Evolutionary conservation across 2,113 vertebrate species (phyloP).

Genomic region (Lota lota): DNA sequence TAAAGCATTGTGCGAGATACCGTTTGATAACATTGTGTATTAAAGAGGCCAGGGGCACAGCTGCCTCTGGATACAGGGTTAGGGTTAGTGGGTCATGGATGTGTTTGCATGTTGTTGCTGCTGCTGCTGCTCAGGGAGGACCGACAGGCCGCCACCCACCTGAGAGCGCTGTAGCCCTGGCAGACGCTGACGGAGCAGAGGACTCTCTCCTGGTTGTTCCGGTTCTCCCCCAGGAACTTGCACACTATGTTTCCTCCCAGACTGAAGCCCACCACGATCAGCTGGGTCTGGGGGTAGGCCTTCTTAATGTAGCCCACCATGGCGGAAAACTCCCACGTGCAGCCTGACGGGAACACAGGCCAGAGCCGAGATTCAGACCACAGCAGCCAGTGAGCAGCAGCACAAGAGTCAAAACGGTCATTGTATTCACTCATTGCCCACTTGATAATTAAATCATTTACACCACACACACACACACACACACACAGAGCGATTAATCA

Average conservation of each 20-base stretch:
- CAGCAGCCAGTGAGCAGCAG: too few species aligned
- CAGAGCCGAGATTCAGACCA: conserved; percentile 20
- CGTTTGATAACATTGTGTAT: too few species aligned
- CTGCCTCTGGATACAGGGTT: too few species aligned
- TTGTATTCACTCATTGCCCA: conserved; percentile 16
- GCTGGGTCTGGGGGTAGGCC: conserved; percentile 82
- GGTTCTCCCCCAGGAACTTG: conserved; percentile 93
- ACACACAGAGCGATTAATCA: too few species aligned
- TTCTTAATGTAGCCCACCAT: conserved; percentile 97
- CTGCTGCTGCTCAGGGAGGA: conserved; percentile 2
- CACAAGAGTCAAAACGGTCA: too few species aligned
- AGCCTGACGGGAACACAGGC: conserved; percentile 72
- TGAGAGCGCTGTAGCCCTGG: conserved; percentile 94
- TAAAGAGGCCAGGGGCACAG: too few species aligned
- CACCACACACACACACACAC: too few species aligned
- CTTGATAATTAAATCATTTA: not conserved
- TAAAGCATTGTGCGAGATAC: too few species aligned
- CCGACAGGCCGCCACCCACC: conserved; percentile 71
- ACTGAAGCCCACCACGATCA: conserved; percentile 95
- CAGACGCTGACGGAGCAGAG: conserved; percentile 94
- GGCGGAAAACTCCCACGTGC: conserved; percentile 94
- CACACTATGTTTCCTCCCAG: conserved; percentile 97
- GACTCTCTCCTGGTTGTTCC: conserved; percentile 88
- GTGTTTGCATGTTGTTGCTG: too few species aligned
- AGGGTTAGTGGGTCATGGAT: too few species aligned